Conservation (phyloP, 2,797 vertebrate species). For the Megaceryle alcyon region DNA sequence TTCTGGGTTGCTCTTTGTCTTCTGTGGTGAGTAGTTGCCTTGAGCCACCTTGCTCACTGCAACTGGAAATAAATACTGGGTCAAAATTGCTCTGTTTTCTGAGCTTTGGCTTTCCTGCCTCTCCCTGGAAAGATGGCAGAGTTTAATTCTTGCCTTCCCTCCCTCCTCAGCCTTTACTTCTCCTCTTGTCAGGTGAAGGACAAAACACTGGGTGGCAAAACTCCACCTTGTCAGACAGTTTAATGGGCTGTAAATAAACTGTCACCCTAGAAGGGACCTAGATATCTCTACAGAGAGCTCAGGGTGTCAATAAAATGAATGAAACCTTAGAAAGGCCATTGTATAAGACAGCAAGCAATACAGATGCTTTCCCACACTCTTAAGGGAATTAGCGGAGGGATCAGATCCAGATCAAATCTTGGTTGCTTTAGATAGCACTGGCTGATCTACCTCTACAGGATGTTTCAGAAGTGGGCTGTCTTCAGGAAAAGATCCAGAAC, state of each 20-base stretch:
- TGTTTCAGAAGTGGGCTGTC: background rate
- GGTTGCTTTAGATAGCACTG: background rate
- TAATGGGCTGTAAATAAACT: background rate
- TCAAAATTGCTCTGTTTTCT: background rate
- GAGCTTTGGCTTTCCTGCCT: background rate
- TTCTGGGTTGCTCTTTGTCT: background rate
- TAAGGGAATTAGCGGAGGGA: background rate
- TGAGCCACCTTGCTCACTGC: background rate
- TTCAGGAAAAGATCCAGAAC: background rate
- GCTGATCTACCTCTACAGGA: background rate
- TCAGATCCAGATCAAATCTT: background rate
- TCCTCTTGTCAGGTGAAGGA: background rate
- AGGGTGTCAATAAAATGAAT: background rate
- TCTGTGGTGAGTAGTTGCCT: background rate
- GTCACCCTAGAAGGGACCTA: background rate
- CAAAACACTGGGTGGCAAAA: background rate
- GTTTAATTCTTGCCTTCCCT: background rate
- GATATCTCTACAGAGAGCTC: background rate
- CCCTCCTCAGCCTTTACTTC: background rate
- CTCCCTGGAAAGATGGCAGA: background rate
- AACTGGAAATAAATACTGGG: background rate
- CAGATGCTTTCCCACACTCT: background rate
- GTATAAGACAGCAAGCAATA: background rate
- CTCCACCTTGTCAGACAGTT: background rate
- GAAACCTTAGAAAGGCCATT: background rate